These are phyloP conservation scores for Syrista parreyssii DNA, from an alignment of 2,888 invertebrate species.

Conservation along the genomic window DNA sequence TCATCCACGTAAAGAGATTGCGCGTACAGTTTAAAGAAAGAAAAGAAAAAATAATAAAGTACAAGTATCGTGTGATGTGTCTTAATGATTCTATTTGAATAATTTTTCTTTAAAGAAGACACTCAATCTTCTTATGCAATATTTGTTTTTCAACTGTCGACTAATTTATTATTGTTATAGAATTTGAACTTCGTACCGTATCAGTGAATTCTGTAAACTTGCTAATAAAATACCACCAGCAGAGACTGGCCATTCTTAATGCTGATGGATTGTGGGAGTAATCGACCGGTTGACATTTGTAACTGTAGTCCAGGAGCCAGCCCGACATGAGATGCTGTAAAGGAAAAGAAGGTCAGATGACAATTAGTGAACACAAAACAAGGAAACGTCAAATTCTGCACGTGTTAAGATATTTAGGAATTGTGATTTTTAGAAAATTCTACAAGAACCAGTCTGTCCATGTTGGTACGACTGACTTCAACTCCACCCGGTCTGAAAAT, in stretches of 20 bases:
- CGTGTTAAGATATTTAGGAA: neutral
- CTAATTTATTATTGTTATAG: neutral
- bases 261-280: constrained; percentile 81
- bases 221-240: constrained; percentile 92
- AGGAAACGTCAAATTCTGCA: neutral
- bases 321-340: constrained; percentile 90
- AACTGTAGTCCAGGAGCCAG: constrained; percentile 92
- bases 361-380: neutral
- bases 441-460: neutral
- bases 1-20: constrained; percentile 18
- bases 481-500: neutral
- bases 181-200: constrained; percentile 69
- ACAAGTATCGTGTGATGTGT: constrained; percentile 13
- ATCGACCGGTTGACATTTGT: constrained; percentile 93
- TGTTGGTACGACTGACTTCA: neutral
- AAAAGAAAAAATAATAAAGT: constrained; percentile 13
- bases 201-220: constrained; percentile 90
- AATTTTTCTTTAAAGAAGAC: neutral
- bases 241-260: constrained; percentile 83
- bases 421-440: neutral
- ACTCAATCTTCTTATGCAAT: too few relatives aligned
- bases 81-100: neutral
- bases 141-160: neutral
- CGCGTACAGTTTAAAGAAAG: constrained; percentile 11
- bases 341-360: constrained; percentile 35